These are phyloP conservation scores for Carpatolechia fugitivella DNA, from an alignment of 2,888 invertebrate genomes.

Conservation along the genomic window DNA sequence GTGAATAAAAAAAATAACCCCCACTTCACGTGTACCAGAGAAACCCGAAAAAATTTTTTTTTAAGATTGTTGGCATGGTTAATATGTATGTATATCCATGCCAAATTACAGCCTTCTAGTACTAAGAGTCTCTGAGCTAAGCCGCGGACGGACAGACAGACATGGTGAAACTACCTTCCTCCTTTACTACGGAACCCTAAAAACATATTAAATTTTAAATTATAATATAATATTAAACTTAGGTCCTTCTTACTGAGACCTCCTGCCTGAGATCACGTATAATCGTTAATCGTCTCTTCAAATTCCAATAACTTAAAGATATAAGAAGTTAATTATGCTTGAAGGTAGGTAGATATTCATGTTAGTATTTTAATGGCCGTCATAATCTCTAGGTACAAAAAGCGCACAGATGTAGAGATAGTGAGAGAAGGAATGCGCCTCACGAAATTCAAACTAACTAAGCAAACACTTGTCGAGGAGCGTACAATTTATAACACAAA, in stretches of 20 bases:
- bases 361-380: background rate
- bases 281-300: background rate
- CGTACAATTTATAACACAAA: conserved; percentile 67
- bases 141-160: too few relatives aligned
- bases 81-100: too few relatives aligned
- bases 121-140: too few relatives aligned
- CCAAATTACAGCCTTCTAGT: too few relatives aligned
- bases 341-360: background rate
- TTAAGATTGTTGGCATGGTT: too few relatives aligned
- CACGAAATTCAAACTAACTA: conserved; percentile 56
- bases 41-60: too few relatives aligned
- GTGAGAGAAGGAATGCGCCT: conserved; percentile 26
- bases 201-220: too few relatives aligned
- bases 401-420: conserved; percentile 15
- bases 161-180: too few relatives aligned
- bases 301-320: background rate
- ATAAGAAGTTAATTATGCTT: background rate
- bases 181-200: too few relatives aligned
- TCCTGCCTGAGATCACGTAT: background rate
- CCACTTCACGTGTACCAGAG: too few relatives aligned
- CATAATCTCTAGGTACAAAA: background rate
- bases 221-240: background rate
- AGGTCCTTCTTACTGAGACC: background rate
- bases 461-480: conserved; percentile 62
- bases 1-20: too few relatives aligned